Evolutionary conservation across 2,797 vertebrate genomes (phyloP).

Genomic region (Characodon lateralis): DNA sequence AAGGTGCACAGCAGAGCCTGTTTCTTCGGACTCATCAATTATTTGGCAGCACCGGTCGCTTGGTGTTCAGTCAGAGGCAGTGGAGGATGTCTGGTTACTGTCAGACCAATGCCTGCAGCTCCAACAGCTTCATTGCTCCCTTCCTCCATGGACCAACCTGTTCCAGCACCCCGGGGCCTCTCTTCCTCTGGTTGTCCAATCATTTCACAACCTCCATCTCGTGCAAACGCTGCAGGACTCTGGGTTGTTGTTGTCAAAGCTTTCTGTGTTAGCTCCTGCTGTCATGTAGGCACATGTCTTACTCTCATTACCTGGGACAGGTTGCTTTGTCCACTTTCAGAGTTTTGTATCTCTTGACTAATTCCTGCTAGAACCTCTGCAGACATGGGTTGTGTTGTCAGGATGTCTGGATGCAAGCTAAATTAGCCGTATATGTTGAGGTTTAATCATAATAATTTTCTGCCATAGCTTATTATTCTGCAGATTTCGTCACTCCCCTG

Average conservation of each 20-base stretch:
- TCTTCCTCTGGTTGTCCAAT: too few species aligned
- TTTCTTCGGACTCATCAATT: constrained; percentile 42
- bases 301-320: too few species aligned
- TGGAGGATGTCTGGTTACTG: constrained; percentile 40
- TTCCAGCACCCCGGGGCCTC: too few species aligned
- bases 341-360: too few species aligned
- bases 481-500: neutral
- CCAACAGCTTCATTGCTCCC: neutral
- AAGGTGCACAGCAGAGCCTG: constrained; percentile 25
- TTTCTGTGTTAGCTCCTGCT: neutral
- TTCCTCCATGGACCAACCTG: neutral
- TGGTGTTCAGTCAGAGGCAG: constrained; percentile 40
- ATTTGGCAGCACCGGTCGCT: constrained; percentile 34
- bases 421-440: constrained; percentile 2
- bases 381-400: constrained; percentile 5
- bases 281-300: too few species aligned
- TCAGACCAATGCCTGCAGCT: neutral
- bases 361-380: neutral
- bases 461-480: neutral
- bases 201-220: too few species aligned
- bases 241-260: neutral
- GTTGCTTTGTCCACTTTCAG: too few species aligned
- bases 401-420: neutral
- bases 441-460: neutral
- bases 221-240: neutral